Base-by-base conservation (phyloP, 2,797 vertebrate species). In the Onychomys arenicola region DNA sequence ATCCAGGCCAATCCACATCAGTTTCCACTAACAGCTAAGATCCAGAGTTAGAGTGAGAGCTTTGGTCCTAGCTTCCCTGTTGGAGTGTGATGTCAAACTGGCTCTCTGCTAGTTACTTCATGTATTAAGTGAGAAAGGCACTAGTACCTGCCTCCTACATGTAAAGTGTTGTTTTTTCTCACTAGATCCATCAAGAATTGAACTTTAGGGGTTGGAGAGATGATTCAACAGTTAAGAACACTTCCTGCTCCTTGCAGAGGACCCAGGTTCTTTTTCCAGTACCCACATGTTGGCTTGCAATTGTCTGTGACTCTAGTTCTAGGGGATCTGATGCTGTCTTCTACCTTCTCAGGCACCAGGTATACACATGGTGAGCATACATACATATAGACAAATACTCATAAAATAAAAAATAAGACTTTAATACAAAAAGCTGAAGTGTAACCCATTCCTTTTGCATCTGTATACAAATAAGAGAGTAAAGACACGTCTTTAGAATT, bases 401-500 rank as follows among this genome's bases (percentile, higher is more conserved):
- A 83, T 61, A 61, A 4, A 29, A 61, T 61, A 29, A 37, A 37
- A 82, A 80, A 55, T 37, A 59, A 43, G 25, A 59, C 52, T 40
- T 82, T 63, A 43, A 75, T 63, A 57, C 37, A 61, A 63, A 63
- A 6, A 61, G 29, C 37, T 63, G 40, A 61, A 43, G 6, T 65
- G 5, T 46, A 34, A 65, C 13, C 43, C 11, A 61, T 78, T 88
- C 13, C n/a, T 85, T 90, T 46, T 90, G n/a, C 16, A 67, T 82
- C 40, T 75, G n/a, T 23, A 90, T 11, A 95, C 69, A 93, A 71
- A 57, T 46, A 76, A 55, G 21, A 55, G 14, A 29, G 5, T 77
- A 92, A 89, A 93, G n/a, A 81, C 37, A 55, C 29, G 80, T 76
- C 7, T 85, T 63, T 82, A 57, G 34, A 89, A 92, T 87, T 93